Base-by-base conservation (phyloP, 2,113 vertebrate species). In the Saccopteryx leptura region DNA sequence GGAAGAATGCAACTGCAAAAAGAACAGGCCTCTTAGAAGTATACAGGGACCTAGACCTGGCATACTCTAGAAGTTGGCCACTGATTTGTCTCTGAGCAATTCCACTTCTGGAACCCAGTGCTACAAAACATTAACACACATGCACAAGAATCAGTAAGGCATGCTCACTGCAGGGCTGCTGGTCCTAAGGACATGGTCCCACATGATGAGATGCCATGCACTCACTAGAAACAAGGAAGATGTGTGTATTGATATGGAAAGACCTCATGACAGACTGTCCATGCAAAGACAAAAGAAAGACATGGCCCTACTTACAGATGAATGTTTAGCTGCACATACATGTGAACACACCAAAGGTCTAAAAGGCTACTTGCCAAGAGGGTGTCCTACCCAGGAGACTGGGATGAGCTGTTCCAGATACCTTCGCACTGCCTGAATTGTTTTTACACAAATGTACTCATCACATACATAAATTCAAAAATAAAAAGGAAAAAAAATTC, bases 251-350 rank as follows among this genome's bases (percentile, higher is more conserved):
- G 8, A 10, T 7, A 11, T 50, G 71, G 71, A 14, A 80, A 14
- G 31, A 46, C 2, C 18, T 33, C 85, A 12, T 4, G 26, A 61
- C 39, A 71, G 84, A n/a, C 26, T 4, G 24, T 19, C 12, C 6
- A 21, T 0, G 24, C 5, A 3, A 23, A 26, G 83, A 69, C 65
- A 39, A 69, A 54, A 21, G 28, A 48, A 26, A 21, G 69, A 23
- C 56, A 7, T 1, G 23, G 39, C 17, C 69, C 11, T 18, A 14
- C 54, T 9, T 31, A 11, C 23, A 1, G 7, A 0, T 2, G 9
- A 31, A 9, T 2, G 17, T 72, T 19, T 17, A 56, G 33, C 33
- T 11, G 1, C 11, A 13, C 1, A 14, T 13, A 4, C 24, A 19
- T 3, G 2, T 71, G 26, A 72, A 21, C 24, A 21, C 69, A 46